phyloP scores from a whole-genome alignment of 1,140 invertebrate species.

The Spodoptera frugiperda region DNA sequence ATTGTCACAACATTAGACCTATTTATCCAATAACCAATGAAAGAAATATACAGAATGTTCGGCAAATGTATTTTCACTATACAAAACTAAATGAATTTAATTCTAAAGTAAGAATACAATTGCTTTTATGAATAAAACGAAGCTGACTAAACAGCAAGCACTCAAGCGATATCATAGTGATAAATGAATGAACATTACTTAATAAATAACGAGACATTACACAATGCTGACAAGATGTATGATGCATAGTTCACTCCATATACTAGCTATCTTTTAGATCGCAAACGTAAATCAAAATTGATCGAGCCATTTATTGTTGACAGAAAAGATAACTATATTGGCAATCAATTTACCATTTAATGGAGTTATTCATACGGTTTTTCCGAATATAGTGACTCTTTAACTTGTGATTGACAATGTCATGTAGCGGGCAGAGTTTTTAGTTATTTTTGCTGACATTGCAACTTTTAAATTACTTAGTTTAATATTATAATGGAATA shows the following conservation, averaged over 20 bases:
- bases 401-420: background rate
- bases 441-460: background rate
- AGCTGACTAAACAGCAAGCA: background rate
- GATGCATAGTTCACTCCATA: conserved; percentile 11
- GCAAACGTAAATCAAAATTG: conserved; percentile 22
- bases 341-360: conserved; percentile 3
- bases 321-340: conserved; percentile 9
- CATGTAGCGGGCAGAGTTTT: background rate
- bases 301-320: conserved; percentile 22
- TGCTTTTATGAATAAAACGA: no score
- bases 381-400: background rate
- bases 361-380: background rate
- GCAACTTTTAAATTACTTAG: no score
- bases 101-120: no score
- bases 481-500: no score
- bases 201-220: conserved; percentile 32
- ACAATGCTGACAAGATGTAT: conserved; percentile 34
- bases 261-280: background rate
- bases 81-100: no score
- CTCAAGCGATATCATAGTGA: conserved; percentile 24
- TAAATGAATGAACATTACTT: conserved; percentile 33
- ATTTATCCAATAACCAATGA: no score
- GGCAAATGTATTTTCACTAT: no score
- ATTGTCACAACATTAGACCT: no score
- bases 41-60: no score